A percentile compares a stretch with the other conserved stretches of the same genome.
These are phyloP conservation scores for Anser brachyrhynchus DNA, from an alignment of 2,113 vertebrate species.

Conservation along the genomic window DNA sequence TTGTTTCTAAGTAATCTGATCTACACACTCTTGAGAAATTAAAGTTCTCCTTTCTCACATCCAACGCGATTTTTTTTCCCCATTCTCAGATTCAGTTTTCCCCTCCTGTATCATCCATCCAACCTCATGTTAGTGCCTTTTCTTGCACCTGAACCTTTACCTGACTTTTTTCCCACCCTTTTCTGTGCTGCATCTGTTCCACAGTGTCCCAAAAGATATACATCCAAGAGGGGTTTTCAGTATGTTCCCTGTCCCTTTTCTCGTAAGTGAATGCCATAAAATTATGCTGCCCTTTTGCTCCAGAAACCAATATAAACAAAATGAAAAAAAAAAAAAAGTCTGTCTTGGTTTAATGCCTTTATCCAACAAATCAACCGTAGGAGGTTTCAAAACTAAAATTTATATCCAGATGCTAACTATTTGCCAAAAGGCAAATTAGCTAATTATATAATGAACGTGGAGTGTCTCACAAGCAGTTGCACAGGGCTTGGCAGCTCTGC, in stretches of 20 bases:
- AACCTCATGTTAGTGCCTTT: background rate
- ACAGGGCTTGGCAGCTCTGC: conserved; percentile 17
- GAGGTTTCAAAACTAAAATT: conserved; percentile 47
- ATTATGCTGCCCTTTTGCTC: background rate
- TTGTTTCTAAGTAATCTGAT: background rate
- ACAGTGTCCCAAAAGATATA: fast-evolving
- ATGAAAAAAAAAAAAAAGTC: background rate
- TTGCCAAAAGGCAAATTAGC: conserved; percentile 53
- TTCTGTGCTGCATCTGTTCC: background rate
- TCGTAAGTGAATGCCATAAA: background rate
- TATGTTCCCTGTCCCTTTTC: background rate
- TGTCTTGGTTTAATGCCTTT: conserved; percentile 4
- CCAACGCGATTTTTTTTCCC: background rate
- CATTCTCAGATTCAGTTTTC: background rate
- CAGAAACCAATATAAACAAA: background rate
- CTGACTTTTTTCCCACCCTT: background rate
- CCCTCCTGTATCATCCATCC: background rate
- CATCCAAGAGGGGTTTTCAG: background rate
- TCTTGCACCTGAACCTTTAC: background rate
- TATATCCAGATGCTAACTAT: conserved; percentile 47
- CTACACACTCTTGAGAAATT: background rate
- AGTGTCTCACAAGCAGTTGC: conserved; percentile 15
- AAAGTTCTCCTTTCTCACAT: background rate
- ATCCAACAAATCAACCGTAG: conserved; percentile 6
- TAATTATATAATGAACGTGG: conserved; percentile 45